Evolutionary conservation across 2,113 vertebrate species (phyloP).

Genomic region (Cyprinodon brontotheroides): DNA sequence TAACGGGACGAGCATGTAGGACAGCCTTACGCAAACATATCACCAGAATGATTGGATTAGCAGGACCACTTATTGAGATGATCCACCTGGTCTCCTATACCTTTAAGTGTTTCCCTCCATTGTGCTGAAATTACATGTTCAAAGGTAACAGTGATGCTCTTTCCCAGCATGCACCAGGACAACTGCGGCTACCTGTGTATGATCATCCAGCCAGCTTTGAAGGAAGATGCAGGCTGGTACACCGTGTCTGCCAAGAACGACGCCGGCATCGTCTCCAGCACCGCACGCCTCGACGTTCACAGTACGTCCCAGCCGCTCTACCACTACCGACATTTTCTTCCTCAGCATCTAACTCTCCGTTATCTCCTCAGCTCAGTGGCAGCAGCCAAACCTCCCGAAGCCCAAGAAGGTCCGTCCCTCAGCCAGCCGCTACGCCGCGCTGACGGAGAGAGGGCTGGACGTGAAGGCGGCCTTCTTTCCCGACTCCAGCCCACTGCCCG

Average conservation of each 20-base stretch:
- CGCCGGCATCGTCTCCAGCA: constrained; percentile 95
- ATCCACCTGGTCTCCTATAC: too few species aligned
- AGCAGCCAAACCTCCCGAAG: constrained; percentile 91
- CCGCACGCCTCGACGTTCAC: constrained; percentile 92
- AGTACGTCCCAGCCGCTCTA: constrained; percentile 78
- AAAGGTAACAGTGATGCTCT: not conserved
- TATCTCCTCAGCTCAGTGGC: constrained; percentile 88
- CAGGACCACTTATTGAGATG: too few species aligned
- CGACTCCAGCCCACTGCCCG: constrained; percentile 87
- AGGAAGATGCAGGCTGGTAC: constrained; percentile 97
- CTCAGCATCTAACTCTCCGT: not conserved
- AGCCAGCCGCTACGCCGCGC: constrained; percentile 93
- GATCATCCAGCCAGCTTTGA: constrained; percentile 94
- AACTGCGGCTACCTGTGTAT: constrained; percentile 96
- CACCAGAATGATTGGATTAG: too few species aligned
- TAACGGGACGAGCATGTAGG: too few species aligned
- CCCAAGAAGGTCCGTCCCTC: constrained; percentile 95
- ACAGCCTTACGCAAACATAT: too few species aligned
- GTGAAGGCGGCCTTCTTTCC: constrained; percentile 98
- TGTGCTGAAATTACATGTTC: not conserved
- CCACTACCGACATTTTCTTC: not conserved
- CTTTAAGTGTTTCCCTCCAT: too few species aligned
- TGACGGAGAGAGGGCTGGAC: constrained; percentile 96
- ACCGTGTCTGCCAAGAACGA: constrained; percentile 98
- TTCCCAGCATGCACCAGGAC: constrained; percentile 96